Evolutionary conservation across 1,140 invertebrate genomes (phyloP), one percentile per base, ranked within the genome.

Genomic region (Leptinotarsa texana): DNA sequence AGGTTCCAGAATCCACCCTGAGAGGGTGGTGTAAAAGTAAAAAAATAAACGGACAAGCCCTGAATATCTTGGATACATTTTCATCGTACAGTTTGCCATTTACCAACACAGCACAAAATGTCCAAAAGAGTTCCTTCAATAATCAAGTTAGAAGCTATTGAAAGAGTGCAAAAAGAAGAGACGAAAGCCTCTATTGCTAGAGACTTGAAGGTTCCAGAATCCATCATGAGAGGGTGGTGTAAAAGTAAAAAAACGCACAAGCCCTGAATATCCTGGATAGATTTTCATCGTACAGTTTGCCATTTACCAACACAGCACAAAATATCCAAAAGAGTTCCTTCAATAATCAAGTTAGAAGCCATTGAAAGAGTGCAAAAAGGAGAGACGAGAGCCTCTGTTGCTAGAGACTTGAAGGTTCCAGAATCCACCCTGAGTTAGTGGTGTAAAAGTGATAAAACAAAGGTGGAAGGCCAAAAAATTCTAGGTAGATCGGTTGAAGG

Each of bases 11-110:
- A 82, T 94, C 93, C 0, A 95, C 93, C 0, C 84, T 95, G 1
- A 87, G 93, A 0, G 93, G 93, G 18, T 95, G 93, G 93, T 95
- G 93, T 85, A 95, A 94, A 82, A 93, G 93, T 77, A 92, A 94
- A 81, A 21, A 1, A 21, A 21, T 21, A 21, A 21, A 21, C 1
- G 21, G 1, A 21, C 21, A 21, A 21, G 21, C 21, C 21, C 21
- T 21, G 0, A 21, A 21, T 21, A 21, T 21, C 21, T 1, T 21
- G 21, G 21, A 1, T 21, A 21, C n/a, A 24, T 3, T 0, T 24
- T 24, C 24, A 24, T 24, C 24, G 24, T 24, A 24, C 0, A 24
- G 24, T 24, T 24, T 24, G 24, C 3, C 24, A 24, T 24, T 24
- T 24, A 3, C 24, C 3, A 3, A 24, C 24, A 0, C 24, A 24